phyloP scores from a whole-genome alignment of 2,113 vertebrate species.

The Girardinichthys multiradiatus region DNA sequence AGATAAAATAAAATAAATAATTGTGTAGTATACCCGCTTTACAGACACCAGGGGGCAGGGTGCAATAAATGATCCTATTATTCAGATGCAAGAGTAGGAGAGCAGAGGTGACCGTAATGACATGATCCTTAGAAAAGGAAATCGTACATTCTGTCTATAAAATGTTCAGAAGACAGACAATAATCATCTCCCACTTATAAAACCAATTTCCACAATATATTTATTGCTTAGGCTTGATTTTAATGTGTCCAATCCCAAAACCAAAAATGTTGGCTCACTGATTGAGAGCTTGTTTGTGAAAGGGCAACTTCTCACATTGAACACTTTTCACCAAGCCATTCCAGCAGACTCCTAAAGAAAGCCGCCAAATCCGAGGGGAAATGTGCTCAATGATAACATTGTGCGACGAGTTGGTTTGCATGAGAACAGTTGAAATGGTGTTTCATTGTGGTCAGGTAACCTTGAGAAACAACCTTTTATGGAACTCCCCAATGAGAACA shows the following conservation, averaged over 20 bases:
- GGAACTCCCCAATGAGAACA: conserved; percentile 28
- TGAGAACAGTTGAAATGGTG: conserved; percentile 48
- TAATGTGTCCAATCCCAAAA: conserved; percentile 20
- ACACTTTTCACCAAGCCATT: conserved; percentile 23
- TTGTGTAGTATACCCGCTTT: background rate
- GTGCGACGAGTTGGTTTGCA: conserved; percentile 49
- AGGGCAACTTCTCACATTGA: conserved; percentile 36
- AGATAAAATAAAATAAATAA: background rate
- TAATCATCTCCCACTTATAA: conserved; percentile 2
- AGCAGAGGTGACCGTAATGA: conserved; percentile 7
- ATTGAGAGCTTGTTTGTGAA: conserved; percentile 26
- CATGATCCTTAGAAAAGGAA: background rate
- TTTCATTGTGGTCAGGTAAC: conserved; percentile 60
- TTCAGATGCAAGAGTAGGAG: background rate
- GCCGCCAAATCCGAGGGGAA: conserved; percentile 40
- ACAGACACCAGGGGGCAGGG: conserved; percentile 68
- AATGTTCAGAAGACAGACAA: background rate
- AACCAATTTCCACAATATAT: background rate
- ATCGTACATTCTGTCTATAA: conserved; percentile 4
- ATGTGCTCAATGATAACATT: conserved; percentile 60
- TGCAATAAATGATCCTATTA: conserved; percentile 14
- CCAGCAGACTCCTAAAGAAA: conserved; percentile 15
- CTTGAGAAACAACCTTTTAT: conserved; percentile 55
- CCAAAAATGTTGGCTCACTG: conserved; percentile 2
- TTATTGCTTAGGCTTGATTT: conserved; percentile 9